Conservation (phyloP, 2,113 vertebrate genomes). For the Martes martes region DNA sequence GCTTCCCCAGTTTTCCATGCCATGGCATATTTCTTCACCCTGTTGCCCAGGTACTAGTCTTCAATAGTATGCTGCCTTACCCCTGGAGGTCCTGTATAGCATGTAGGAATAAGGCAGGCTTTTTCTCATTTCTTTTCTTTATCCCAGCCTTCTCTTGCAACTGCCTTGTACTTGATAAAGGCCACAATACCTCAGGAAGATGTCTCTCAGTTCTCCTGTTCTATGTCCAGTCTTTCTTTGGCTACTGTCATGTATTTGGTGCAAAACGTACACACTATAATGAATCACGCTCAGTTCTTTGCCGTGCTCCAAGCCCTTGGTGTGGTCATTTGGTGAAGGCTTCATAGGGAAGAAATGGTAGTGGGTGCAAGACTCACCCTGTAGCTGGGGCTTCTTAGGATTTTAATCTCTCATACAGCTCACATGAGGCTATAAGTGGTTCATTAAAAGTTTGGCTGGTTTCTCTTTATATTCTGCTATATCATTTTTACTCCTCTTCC, state of each 20-base stretch:
- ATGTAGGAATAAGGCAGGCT: not conserved
- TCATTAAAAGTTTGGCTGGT: not conserved
- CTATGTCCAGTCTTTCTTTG: not conserved
- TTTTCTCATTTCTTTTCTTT: not conserved
- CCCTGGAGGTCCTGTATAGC: not conserved
- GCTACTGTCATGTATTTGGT: not conserved
- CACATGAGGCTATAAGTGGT: not conserved
- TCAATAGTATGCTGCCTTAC: not conserved
- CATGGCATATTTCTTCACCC: not conserved
- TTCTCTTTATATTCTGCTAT: not conserved
- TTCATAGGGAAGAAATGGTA: not conserved
- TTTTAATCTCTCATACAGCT: not conserved
- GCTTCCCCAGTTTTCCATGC: not conserved
- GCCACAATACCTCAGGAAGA: not conserved
- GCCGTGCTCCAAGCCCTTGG: not conserved
- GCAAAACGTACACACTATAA: not conserved
- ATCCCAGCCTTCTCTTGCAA: not conserved
- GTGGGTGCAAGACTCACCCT: not conserved
- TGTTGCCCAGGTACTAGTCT: not conserved
- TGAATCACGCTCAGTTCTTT: not conserved
- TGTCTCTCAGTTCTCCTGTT: not conserved
- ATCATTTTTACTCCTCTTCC: not conserved
- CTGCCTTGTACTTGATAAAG: not conserved
- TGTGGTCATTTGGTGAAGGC: not conserved
- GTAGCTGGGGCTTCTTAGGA: not conserved